A percentile compares a stretch with the other conserved stretches of the same genome.
phyloP scores from a whole-genome alignment of 2,113 vertebrate genomes.

The Pachypanchax playfairii region DNA sequence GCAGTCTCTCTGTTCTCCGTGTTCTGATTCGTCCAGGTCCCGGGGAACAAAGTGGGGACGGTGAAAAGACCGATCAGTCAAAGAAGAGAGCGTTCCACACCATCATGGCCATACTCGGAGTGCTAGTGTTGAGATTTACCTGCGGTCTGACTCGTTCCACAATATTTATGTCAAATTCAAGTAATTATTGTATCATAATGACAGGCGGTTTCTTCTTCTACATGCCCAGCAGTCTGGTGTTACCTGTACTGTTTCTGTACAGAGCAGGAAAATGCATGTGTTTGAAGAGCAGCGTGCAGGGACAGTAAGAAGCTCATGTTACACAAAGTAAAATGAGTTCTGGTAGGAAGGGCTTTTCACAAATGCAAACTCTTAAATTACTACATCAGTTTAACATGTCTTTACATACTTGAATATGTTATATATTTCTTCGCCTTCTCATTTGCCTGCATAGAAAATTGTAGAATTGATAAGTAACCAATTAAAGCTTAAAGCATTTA shows the following conservation, averaged over 20 bases:
- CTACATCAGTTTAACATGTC: neutral
- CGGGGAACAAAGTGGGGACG: neutral
- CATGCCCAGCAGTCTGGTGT: conserved; percentile 11
- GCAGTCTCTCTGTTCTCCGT: conserved; percentile 9
- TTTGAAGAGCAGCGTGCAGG: neutral
- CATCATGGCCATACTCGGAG: neutral
- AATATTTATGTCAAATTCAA: neutral
- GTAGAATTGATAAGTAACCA: no score
- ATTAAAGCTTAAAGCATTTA: no score
- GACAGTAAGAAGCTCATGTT: neutral
- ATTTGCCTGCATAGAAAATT: no score
- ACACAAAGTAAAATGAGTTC: neutral
- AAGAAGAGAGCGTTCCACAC: conserved; percentile 10
- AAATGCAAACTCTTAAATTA: neutral
- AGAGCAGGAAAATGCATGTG: neutral
- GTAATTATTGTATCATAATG: neutral
- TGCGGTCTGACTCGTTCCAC: neutral
- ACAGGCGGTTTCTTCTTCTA: neutral
- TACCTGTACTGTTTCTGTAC: conserved; percentile 13
- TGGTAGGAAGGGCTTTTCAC: neutral
- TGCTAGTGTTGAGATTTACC: conserved; percentile 1
- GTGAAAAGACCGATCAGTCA: neutral
- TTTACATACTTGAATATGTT: neutral
- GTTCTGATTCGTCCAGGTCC: conserved; percentile 21
- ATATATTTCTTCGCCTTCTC: neutral